phyloP scores from a whole-genome alignment of 2,113 vertebrate species.

The Epinephelus moara region DNA sequence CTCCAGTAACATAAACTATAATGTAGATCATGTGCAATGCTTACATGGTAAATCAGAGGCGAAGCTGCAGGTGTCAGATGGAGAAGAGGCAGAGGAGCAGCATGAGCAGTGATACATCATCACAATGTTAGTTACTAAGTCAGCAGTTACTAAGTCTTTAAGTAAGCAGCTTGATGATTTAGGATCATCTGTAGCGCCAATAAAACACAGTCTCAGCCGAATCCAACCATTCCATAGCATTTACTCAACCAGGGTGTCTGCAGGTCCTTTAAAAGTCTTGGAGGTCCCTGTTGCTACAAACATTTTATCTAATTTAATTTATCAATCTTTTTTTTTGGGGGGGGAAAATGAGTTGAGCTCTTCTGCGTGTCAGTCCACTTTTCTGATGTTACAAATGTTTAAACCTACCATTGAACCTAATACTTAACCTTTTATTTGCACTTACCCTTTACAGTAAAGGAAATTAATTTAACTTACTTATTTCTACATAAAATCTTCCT shows the following conservation, averaged over 20 bases:
- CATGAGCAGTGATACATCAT: background rate
- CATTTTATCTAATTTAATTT: no score
- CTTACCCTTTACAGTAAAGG: no score
- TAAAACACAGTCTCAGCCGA: background rate
- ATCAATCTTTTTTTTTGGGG: no score
- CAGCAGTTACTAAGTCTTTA: background rate
- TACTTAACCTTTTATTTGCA: no score
- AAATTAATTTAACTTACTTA: no score
- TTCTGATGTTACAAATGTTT: no score
- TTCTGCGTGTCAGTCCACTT: no score
- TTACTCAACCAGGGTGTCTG: background rate
- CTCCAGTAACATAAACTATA: background rate
- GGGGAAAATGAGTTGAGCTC: no score
- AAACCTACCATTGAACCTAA: no score
- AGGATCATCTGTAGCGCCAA: background rate
- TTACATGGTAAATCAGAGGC: background rate
- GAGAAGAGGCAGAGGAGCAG: slow-evolving; percentile 7
- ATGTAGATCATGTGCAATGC: background rate
- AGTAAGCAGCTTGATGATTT: background rate
- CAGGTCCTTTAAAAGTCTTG: no score
- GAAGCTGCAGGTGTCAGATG: background rate
- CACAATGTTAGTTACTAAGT: background rate
- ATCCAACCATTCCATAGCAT: background rate
- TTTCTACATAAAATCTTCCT: no score
- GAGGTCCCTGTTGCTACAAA: no score